Base-by-base conservation (phyloP, 2,113 vertebrate genomes). In the Rhinolophus sinicus region DNA sequence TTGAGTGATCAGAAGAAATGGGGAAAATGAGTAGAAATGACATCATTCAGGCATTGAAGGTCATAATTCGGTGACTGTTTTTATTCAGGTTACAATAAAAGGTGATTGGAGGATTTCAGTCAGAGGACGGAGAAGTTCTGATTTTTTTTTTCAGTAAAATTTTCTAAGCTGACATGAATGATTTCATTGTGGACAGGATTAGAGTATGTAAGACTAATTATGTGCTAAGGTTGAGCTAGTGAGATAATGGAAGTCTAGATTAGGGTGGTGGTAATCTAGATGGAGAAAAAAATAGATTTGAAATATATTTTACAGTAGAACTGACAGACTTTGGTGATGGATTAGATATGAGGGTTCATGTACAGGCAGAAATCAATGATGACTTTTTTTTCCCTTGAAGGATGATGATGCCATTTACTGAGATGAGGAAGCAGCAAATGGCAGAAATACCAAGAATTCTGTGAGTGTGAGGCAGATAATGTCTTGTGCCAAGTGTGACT, bases 211-310 rank as follows among this genome's bases (percentile, higher is more conserved):
- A 90, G 13, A 91, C 21, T 76, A 62, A 8, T 50, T 93, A 65
- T 8, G 8, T 88, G 14, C 18, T 62, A n/a, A 72, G 82, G 10
- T 73, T 60, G 50, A 72, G 50, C 33, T 72, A 35, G 0, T 62
- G 9, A 64, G 11, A 50, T 10, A 40, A 10, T 54, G 19, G 86
- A n/a, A 65, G 15, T 33, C 30, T 84, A 5, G 33, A 30, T 5
- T 69, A 70, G 18, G 28, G 15, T 64, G 14, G 7, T 67, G 22
- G 24, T 69, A 87, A 84, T 75, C 6, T 26, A 73, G 11, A 91
- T 19, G 9, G 15, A 60, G 33, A 83, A 92, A 75, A 95, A 96
- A 88, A 70, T 18, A 65, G n/a, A 88, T 85, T 70, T 84, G 58
- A 75, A 13, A 56, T 76, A 58, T 54, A 60, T 21, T 78, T 70